Conservation (phyloP, 2,113 vertebrate species). For the Trichechus manatus region DNA sequence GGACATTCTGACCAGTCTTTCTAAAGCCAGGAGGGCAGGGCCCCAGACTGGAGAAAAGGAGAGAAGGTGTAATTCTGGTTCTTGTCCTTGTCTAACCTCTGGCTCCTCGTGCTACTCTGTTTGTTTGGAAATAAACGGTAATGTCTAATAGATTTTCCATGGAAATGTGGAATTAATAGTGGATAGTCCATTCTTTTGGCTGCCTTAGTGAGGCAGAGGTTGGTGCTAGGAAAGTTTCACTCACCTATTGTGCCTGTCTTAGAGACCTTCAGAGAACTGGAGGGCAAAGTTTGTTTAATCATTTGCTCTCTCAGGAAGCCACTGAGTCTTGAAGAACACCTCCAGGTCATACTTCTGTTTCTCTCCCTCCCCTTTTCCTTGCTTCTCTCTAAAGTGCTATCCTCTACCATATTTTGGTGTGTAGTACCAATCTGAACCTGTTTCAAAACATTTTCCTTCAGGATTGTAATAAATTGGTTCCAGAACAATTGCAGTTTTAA, state of each 20-base stretch:
- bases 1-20: not conserved
- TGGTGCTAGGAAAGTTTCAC: not conserved
- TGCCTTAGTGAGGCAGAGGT: not conserved
- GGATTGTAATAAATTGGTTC: not conserved
- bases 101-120: not conserved
- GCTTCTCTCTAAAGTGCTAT: not conserved
- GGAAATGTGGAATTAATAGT: not conserved
- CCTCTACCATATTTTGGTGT: not conserved
- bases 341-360: not conserved
- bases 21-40: constrained; percentile 8
- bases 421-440: not conserved
- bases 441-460: constrained; percentile 27
- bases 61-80: not conserved
- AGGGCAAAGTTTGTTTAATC: not conserved
- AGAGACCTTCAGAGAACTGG: not conserved
- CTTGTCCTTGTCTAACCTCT: constrained; percentile 65
- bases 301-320: not conserved
- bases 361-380: not conserved
- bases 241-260: not conserved
- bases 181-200: not conserved
- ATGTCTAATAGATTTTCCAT: not conserved
- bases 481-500: constrained; percentile 9
- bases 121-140: not conserved
- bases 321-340: not conserved
- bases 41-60: not conserved